A percentile compares a stretch with the other conserved stretches of the same genome.
Conservation (phyloP, 1,140 invertebrate genomes). For the Drosophila guanche region DNA sequence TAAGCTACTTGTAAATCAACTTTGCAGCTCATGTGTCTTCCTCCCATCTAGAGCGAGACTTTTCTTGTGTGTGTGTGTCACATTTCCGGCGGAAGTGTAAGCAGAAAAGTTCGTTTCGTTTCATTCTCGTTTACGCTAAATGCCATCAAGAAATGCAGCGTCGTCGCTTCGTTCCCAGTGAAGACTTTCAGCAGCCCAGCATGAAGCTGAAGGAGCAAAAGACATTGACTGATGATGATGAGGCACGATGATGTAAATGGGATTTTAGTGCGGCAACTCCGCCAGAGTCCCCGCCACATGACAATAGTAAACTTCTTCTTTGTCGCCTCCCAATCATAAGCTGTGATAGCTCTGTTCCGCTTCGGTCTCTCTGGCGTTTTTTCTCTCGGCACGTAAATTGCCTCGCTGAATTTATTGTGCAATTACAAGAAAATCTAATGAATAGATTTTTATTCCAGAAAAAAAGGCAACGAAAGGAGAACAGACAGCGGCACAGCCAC, state of each 20-base stretch:
- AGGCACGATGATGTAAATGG: constrained; percentile 80
- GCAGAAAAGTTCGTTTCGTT: constrained; percentile 68
- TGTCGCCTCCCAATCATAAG: constrained; percentile 74
- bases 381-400: constrained; percentile 63
- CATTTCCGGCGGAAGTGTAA: constrained; percentile 80
- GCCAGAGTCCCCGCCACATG: constrained; percentile 32
- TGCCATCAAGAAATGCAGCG: constrained; percentile 80
- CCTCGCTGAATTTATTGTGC: constrained; percentile 74
- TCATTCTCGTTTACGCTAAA: constrained; percentile 62
- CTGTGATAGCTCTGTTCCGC: constrained; percentile 60
- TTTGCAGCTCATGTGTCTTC: constrained; percentile 58
- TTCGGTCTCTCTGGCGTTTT: constrained; percentile 16
- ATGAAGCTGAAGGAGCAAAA: neutral
- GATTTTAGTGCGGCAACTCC: constrained; percentile 65
- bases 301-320: constrained; percentile 74
- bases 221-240: constrained; percentile 82
- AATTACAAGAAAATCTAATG: constrained; percentile 74
- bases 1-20: constrained; percentile 82
- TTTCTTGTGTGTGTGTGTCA: constrained; percentile 42
- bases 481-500: neutral
- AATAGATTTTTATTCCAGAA: constrained; percentile 19
- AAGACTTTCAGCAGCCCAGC: neutral
- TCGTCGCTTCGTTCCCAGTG: constrained; percentile 69
- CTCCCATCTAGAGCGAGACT: constrained; percentile 11
- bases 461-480: neutral